Evolutionary conservation across 1,140 invertebrate genomes (phyloP).

Genomic region (Camponotus pennsylvanicus): DNA sequence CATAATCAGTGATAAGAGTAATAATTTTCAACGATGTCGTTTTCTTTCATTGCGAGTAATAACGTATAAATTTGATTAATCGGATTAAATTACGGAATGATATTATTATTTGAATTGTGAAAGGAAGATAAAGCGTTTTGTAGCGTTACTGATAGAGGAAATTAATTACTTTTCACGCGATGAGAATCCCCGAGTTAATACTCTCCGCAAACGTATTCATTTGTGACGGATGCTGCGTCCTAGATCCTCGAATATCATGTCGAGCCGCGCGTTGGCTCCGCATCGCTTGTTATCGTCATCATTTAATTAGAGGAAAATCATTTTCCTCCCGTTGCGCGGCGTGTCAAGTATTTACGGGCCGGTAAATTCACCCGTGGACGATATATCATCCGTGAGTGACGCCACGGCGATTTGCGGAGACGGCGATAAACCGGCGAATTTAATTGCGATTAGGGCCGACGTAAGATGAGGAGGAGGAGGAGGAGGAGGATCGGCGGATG

Average conservation of each 20-base stretch:
- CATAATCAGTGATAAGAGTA: neutral
- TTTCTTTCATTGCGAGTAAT: neutral
- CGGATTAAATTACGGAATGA: neutral
- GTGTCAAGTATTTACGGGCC: constrained; percentile 15
- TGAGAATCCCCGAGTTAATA: neutral
- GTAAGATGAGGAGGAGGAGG: constrained; percentile 21
- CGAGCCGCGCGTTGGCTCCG: neutral
- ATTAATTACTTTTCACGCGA: neutral
- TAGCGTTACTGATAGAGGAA: neutral
- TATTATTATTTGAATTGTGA: neutral
- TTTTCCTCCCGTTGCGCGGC: neutral
- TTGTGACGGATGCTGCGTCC: neutral
- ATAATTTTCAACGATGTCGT: neutral
- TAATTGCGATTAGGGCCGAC: constrained; percentile 49
- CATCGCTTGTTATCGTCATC: neutral
- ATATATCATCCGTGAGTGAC: constrained; percentile 48
- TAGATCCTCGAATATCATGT: neutral
- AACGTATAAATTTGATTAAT: neutral
- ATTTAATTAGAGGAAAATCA: constrained; percentile 34
- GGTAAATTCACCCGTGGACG: constrained; percentile 32
- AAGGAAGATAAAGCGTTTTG: neutral
- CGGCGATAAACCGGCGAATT: constrained; percentile 48
- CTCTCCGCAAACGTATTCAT: neutral
- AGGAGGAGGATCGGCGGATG: constrained; percentile 27
- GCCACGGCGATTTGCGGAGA: constrained; percentile 24